Evolutionary conservation across 2,888 invertebrate genomes (phyloP).

Genomic region (Timema podura): DNA sequence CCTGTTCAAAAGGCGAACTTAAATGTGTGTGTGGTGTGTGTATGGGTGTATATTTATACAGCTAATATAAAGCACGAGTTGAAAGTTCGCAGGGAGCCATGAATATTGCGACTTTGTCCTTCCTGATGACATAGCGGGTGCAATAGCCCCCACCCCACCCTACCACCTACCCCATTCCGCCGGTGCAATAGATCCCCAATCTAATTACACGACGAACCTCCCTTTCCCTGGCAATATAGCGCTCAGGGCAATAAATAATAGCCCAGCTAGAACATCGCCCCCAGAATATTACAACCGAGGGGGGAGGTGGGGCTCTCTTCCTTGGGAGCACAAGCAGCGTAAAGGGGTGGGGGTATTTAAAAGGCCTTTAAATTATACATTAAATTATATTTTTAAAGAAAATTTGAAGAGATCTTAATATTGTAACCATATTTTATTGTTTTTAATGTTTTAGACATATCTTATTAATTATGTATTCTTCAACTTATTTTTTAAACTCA

Average conservation of each 20-base stretch:
- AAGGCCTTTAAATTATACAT: no score
- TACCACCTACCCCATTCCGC: constrained; percentile 17
- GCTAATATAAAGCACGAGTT: constrained; percentile 39
- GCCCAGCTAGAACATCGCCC: constrained; percentile 7
- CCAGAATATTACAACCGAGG: neutral
- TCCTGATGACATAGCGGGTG: constrained; percentile 24
- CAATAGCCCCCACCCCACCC: neutral
- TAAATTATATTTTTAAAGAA: no score
- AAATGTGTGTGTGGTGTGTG: neutral
- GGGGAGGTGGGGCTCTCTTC: neutral
- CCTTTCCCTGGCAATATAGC: constrained; percentile 26
- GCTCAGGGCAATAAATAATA: constrained; percentile 31
- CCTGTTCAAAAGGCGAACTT: no score
- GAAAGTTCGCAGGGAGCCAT: constrained; percentile 38
- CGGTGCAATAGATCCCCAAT: constrained; percentile 34
- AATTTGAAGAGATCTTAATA: no score
- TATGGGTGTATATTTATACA: constrained; percentile 31
- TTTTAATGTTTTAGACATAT: no score
- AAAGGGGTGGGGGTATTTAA: neutral
- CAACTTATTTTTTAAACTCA: no score
- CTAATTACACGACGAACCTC: constrained; percentile 33
- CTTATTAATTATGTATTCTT: no score
- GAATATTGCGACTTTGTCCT: constrained; percentile 25
- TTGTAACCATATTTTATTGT: no score
- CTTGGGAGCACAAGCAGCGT: neutral